Conservation (phyloP, 2,888 invertebrate genomes). For the Xiphydria camelus region DNA sequence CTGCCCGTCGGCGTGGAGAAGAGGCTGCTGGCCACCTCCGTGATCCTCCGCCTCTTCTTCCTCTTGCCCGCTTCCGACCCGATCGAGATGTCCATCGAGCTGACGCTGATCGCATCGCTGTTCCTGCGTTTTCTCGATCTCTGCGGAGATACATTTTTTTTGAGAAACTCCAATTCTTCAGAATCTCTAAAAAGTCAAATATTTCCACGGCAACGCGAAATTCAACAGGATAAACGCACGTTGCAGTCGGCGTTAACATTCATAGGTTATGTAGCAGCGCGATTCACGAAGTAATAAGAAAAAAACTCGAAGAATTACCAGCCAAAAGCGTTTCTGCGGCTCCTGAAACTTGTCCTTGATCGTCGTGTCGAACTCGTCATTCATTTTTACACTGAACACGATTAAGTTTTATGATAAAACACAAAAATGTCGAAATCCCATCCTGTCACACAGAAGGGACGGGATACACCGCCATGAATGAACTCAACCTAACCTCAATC, state of each 20-base stretch:
- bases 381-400: no score
- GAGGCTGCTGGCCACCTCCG: conserved; percentile 49
- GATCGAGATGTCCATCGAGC: conserved; percentile 51
- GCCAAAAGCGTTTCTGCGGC: conserved; percentile 50
- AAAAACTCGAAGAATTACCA: no score
- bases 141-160: no score
- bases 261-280: no score
- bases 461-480: no score
- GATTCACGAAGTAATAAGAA: no score
- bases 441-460: no score
- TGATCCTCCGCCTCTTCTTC: conserved; percentile 45
- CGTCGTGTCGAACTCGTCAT: conserved; percentile 38
- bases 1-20: conserved; percentile 30
- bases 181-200: neutral
- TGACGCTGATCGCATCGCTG: conserved; percentile 49
- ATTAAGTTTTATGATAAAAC: no score
- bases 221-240: neutral
- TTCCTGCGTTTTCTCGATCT: conserved; percentile 50
- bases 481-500: no score
- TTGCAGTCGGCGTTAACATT: no score
- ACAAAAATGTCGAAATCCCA: no score
- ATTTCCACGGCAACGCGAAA: neutral
- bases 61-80: conserved; percentile 40
- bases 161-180: conserved; percentile 1
- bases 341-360: conserved; percentile 46